phyloP scores from a whole-genome alignment of 2,113 vertebrate genomes.

The Lates calcarifer region DNA sequence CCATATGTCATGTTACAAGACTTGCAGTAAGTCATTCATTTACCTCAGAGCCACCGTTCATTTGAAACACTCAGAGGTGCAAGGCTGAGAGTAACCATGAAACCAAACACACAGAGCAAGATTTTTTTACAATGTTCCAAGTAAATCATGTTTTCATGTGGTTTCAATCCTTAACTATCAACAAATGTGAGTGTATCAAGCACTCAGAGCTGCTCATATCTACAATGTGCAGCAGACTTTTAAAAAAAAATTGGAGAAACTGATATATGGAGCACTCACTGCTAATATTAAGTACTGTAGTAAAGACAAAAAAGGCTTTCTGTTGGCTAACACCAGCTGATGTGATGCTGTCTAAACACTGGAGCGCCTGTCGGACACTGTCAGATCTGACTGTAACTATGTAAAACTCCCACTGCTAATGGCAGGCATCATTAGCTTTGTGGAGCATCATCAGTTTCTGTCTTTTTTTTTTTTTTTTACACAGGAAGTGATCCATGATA shows the following conservation, averaged over 20 bases:
- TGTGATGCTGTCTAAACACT: constrained; percentile 13
- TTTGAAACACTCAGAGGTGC: constrained; percentile 19
- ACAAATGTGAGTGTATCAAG: neutral
- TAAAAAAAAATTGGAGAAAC: neutral
- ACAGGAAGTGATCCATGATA: constrained; percentile 32
- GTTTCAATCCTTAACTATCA: no score
- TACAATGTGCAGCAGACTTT: neutral
- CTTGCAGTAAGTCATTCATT: constrained; percentile 14
- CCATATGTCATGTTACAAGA: neutral
- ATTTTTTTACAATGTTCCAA: no score
- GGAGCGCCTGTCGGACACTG: constrained; percentile 13
- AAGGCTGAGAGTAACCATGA: neutral
- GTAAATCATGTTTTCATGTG: no score
- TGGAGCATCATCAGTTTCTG: constrained; percentile 53
- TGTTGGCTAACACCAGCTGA: neutral
- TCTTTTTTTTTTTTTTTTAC: constrained; percentile 15
- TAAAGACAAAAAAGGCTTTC: neutral
- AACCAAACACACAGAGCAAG: neutral
- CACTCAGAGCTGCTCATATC: neutral
- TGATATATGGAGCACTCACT: neutral
- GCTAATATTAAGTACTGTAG: neutral
- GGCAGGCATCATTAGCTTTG: constrained; percentile 62
- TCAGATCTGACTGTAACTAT: constrained; percentile 13
- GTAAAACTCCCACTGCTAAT: constrained; percentile 42
- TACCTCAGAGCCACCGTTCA: neutral